Evolutionary conservation across 2,113 vertebrate genomes (phyloP), one percentile per base, ranked within the genome.

Genomic region (Girardinichthys multiradiatus): DNA sequence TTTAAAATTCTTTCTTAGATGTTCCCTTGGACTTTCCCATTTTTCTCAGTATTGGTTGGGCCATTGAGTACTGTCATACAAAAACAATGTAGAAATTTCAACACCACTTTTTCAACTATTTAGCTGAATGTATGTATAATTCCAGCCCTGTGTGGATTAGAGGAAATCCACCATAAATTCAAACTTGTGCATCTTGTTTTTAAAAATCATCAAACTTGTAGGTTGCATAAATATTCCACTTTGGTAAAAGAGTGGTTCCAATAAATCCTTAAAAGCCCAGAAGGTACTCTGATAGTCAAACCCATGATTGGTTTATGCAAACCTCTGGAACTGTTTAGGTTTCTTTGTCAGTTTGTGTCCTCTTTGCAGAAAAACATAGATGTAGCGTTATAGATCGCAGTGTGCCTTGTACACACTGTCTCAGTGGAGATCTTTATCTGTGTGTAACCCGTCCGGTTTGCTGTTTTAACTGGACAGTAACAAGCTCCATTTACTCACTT

Each of bases 361-460:
- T 67, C 8, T 83, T 81, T 83, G 85, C 67, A 81, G 85, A 72
- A 77, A 77, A 81, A 9, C 28, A 79, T 79, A 80, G 71, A 87
- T 88, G 79, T 87, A 84, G 89, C 86, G 85, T 73, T 77, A 70
- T 60, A 67, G 87, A 83, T 85, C 61, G 73, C 83, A 82, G 89
- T 84, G 86, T 91, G 89, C 86, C 91, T 91, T 88, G 72, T 79
- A 71, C 84, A 79, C 82, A 83, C 86, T 89, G 80, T 74, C 64
- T 86, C 76, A 84, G 86, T 83, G 73, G 61, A 80, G 67, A 82
- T 80, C 64, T 75, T 80, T n/a, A 76, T 76, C 75, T 80, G 79
- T 84, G 78, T 82, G 79, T 76, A 64, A 86, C 68, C 74, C 70
- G 62, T 83, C 64, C 4, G 2, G 26, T 59, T 73, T 61, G 31